Base-by-base conservation (phyloP, 2,888 invertebrate genomes). In the Hydroisotoma schaefferi region DNA sequence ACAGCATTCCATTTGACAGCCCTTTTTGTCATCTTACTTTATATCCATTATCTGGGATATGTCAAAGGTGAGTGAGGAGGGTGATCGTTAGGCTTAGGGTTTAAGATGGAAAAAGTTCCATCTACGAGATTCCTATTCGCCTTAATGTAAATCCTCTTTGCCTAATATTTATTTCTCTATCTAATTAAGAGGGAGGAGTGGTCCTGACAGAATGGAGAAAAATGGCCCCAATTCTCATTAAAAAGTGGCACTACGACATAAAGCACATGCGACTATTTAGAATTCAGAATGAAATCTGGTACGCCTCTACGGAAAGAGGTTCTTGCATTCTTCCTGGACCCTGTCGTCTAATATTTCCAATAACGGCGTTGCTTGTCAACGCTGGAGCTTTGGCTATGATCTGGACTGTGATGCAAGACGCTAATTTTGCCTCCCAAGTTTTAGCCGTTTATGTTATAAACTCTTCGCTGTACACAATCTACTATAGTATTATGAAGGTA, bases 401-500 rank as follows among this genome's bases (percentile, higher is more conserved):
- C 10, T 67, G 67, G 67, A 67, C 61, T 1, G 4, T 59, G 2
- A 22, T 64, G 6, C 10, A 46, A 8, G 28, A 57, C 1, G 74
- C 60, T 40, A 80, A 81, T 73, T 81, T 81, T 75, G 79, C 80
- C 6, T 78, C 78, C n/a, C 81, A 77, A 71, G 75, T 81, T 4
- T 74, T 82, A 40, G 75, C 77, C 44, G 79, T 82, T 53, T 79
- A 81, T 71, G 80, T 81, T 40, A 76, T 77, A 27, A 82, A 82
- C 69, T 76, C 81, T 27, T 73, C 81, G 44, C 73, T 81, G 29
- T 82, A 81, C 72, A 76, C 77, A 12, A 65, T 76, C 2, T 81
- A 79, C 72, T 82, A 82, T 72, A 78, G 80, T 22, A 72, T 78
- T 40, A 80, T 81, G 79, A 82, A 82, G 78, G 81, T 81, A 73